Evolutionary conservation across 2,797 vertebrate species (phyloP).

Genomic region (Myotis myotis): DNA sequence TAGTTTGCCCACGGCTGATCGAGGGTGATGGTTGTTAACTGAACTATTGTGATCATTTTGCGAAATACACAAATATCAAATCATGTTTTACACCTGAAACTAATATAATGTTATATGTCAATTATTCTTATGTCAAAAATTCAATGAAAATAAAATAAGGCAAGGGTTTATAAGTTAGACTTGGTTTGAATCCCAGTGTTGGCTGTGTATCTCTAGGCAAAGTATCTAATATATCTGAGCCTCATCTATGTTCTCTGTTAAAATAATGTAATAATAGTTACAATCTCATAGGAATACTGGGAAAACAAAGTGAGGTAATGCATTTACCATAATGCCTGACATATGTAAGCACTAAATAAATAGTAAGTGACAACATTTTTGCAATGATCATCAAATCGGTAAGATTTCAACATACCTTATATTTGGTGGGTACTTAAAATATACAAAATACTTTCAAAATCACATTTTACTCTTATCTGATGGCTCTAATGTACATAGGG

Average conservation of each 20-base stretch:
- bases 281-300: not conserved
- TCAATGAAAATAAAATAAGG: not conserved
- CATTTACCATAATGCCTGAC: not conserved
- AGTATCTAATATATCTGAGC: not conserved
- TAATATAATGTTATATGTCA: not conserved
- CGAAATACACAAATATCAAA: not conserved
- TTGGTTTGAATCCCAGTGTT: not conserved
- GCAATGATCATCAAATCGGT: not conserved
- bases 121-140: not conserved
- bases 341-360: not conserved
- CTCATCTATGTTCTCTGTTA: not conserved
- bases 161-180: not conserved
- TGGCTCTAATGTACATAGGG: not conserved
- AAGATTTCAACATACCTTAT: not conserved
- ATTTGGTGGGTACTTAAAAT: slow-evolving; percentile 10
- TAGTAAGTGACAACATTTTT: not conserved
- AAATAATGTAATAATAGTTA: not conserved
- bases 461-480: not conserved
- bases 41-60: not conserved
- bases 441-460: slow-evolving; percentile 32
- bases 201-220: not conserved
- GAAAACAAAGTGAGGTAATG: not conserved
- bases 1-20: not conserved
- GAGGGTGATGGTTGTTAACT: not conserved
- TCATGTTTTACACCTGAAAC: not conserved